A percentile compares a stretch with the other conserved stretches of the same genome.
Evolutionary conservation across 2,797 vertebrate species (phyloP).

Genomic region (Periparus ater): DNA sequence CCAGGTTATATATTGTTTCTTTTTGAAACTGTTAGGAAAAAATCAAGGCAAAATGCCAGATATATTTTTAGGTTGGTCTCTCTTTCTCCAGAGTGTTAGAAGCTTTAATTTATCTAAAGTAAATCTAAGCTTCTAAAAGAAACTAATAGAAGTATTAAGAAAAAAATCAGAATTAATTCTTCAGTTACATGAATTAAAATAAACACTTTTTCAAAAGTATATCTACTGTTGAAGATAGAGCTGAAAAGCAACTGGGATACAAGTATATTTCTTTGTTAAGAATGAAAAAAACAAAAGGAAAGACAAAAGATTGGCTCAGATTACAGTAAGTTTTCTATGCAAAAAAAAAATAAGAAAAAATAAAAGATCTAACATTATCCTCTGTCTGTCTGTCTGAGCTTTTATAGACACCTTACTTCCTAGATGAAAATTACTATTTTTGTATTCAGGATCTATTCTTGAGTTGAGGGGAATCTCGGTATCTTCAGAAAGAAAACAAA

Average conservation of each 20-base stretch:
- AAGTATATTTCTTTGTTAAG: background rate
- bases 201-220: background rate
- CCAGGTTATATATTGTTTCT: background rate
- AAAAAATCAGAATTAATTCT: background rate
- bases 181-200: background rate
- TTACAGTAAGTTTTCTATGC: background rate
- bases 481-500: background rate
- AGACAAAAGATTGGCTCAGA: background rate
- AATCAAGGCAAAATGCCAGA: background rate
- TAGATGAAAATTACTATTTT: background rate
- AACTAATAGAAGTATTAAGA: background rate
- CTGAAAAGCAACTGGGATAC: background rate
- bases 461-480: background rate
- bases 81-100: background rate
- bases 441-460: background rate
- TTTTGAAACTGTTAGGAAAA: background rate
- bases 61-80: background rate
- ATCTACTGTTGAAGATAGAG: accelerated
- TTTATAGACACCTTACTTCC: background rate
- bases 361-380: background rate
- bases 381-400: background rate
- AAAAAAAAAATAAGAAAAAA: background rate
- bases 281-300: background rate
- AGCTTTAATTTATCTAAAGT: background rate
- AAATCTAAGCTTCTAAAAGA: background rate